phyloP scores from a whole-genome alignment of 2,797 vertebrate species.

The Sebastes nivosus region DNA sequence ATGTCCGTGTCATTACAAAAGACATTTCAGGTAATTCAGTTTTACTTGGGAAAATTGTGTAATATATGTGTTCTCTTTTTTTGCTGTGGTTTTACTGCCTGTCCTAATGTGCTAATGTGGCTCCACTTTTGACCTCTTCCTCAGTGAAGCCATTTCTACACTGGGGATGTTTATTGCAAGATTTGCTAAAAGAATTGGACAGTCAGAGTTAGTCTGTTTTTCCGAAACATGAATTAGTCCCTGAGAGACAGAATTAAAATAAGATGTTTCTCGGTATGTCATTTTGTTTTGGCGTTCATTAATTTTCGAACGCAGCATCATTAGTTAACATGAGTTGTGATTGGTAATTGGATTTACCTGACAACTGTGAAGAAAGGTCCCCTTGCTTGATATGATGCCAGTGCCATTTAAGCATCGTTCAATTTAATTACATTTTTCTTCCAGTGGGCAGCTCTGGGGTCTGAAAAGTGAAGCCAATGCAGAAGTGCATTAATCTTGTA shows the following conservation, averaged over 20 bases:
- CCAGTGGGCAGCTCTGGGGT: not conserved
- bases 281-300: constrained; percentile 4
- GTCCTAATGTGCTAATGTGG: not conserved
- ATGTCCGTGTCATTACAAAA: constrained; percentile 48
- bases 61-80: not conserved
- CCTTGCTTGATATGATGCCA: not conserved
- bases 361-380: constrained; percentile 1
- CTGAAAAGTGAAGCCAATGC: not conserved
- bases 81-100: not conserved
- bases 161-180: not conserved
- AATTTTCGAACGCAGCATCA: not conserved
- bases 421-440: not conserved
- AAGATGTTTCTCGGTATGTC: constrained; percentile 2
- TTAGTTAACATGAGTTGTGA: not conserved
- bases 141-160: not conserved
- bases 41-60: constrained; percentile 7
- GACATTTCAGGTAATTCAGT: constrained; percentile 42
- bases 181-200: not conserved
- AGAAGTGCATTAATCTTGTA: not conserved
- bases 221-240: constrained; percentile 4
- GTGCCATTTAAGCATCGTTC: not conserved
- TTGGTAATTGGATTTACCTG: constrained; percentile 7
- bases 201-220: not conserved
- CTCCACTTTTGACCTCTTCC: constrained; percentile 1
- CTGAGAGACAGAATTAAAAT: constrained; percentile 19